phyloP scores from a whole-genome alignment of 2,113 vertebrate genomes.

The Piprites chloris region DNA sequence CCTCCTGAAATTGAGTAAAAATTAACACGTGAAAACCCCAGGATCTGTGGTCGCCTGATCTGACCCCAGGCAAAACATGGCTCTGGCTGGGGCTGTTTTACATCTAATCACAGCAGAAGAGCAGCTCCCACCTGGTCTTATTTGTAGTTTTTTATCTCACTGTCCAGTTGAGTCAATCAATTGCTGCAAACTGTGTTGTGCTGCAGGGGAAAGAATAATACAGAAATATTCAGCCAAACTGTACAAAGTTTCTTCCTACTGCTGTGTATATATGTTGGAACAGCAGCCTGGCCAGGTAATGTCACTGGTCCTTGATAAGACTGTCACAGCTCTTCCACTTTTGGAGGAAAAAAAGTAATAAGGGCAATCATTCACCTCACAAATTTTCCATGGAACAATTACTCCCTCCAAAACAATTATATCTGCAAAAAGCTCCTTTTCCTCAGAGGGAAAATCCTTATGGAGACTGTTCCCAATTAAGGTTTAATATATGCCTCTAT shows the following conservation, averaged over 20 bases:
- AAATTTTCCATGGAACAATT: constrained; percentile 7
- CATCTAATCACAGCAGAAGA: constrained; percentile 24
- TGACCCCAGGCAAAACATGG: constrained; percentile 18
- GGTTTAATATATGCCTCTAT: constrained; percentile 16
- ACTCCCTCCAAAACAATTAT: constrained; percentile 43
- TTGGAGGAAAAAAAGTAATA: not conserved
- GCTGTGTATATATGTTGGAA: not conserved
- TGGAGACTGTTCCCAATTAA: constrained; percentile 49
- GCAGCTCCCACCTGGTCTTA: not conserved
- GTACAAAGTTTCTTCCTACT: not conserved
- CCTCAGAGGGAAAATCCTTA: constrained; percentile 26
- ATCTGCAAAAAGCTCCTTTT: constrained; percentile 30
- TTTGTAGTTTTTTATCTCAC: constrained; percentile 48
- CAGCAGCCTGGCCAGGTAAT: not conserved
- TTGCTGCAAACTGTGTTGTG: constrained; percentile 46
- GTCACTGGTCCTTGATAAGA: not conserved
- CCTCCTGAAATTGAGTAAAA: not conserved
- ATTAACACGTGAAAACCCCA: not conserved
- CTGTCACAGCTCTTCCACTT: not conserved
- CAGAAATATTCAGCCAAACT: not conserved
- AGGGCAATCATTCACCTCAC: not conserved
- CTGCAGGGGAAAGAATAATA: constrained; percentile 35
- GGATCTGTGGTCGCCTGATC: not conserved
- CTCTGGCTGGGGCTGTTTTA: constrained; percentile 26
- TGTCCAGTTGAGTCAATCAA: constrained; percentile 50